These are phyloP conservation scores for Diarsia rubi DNA, from an alignment of 2,888 invertebrate species.

Conservation along the genomic window DNA sequence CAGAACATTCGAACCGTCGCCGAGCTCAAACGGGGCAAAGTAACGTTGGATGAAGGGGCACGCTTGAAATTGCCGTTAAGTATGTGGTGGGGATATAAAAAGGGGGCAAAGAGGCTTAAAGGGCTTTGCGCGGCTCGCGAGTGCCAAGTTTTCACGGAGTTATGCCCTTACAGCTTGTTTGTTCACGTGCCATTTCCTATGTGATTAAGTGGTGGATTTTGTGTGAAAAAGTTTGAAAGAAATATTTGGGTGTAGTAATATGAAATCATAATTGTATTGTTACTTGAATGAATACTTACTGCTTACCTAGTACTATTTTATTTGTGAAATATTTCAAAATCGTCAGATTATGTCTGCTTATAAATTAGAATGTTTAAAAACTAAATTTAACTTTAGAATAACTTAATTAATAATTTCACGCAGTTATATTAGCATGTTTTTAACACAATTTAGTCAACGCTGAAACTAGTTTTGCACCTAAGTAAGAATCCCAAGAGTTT, in stretches of 20 bases:
- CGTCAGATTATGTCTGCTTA: not conserved
- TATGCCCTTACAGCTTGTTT: conserved; percentile 81
- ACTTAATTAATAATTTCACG: conserved; percentile 11
- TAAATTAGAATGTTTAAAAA: not conserved
- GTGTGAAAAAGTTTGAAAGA: conserved; percentile 70
- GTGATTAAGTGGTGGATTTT: conserved; percentile 84
- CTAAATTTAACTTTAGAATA: not conserved
- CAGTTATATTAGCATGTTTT: conserved; percentile 19
- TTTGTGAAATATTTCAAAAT: not conserved
- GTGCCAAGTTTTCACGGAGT: conserved; percentile 82
- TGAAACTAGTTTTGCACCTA: conserved; percentile 34
- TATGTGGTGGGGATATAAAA: conserved; percentile 86
- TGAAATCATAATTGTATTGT: conserved; percentile 37
- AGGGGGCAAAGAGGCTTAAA: conserved; percentile 86
- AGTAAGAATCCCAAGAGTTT: conserved; percentile 50
- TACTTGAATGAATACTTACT: not conserved
- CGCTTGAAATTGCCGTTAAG: conserved; percentile 86
- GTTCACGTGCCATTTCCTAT: conserved; percentile 82
- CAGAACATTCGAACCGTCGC: conserved; percentile 56
- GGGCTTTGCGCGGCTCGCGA: conserved; percentile 82
- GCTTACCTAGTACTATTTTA: not conserved
- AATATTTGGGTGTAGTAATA: conserved; percentile 42
- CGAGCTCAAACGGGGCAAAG: conserved; percentile 71
- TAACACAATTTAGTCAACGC: conserved; percentile 21
- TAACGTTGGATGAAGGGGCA: conserved; percentile 78